phyloP scores from a whole-genome alignment of 2,888 invertebrate species.

The Eristalis arbustorum region DNA sequence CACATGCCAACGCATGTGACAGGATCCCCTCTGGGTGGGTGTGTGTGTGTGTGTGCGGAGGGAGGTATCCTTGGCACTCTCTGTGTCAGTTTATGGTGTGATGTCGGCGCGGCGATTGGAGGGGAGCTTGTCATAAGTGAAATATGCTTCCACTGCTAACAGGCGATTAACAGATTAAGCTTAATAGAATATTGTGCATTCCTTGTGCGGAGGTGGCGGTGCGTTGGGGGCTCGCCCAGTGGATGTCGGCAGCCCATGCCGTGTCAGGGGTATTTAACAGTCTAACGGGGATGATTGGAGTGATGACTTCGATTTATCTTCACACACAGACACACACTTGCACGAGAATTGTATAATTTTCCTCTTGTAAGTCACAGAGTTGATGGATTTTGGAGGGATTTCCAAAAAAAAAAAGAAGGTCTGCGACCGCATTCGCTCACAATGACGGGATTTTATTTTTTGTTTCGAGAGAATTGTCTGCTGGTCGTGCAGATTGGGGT shows the following conservation, averaged over 20 bases:
- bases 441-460: neutral
- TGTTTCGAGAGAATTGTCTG: neutral
- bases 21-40: neutral
- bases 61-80: neutral
- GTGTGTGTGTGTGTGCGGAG: no score
- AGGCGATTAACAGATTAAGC: constrained; percentile 66
- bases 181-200: constrained; percentile 61
- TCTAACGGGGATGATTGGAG: constrained; percentile 29
- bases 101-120: neutral
- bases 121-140: constrained; percentile 28
- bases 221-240: neutral
- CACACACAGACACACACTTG: neutral
- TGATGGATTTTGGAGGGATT: neutral
- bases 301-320: constrained; percentile 52
- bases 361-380: neutral
- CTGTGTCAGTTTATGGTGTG: neutral
- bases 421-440: neutral
- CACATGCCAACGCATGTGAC: constrained; percentile 40
- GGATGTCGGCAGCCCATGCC: neutral
- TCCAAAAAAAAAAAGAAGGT: neutral
- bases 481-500: no score
- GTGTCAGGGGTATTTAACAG: constrained; percentile 42
- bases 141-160: constrained; percentile 52
- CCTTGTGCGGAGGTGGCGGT: constrained; percentile 22
- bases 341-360: neutral